Base-by-base conservation (phyloP, 2,888 invertebrate genomes). In the Callinectes sapidus region DNA sequence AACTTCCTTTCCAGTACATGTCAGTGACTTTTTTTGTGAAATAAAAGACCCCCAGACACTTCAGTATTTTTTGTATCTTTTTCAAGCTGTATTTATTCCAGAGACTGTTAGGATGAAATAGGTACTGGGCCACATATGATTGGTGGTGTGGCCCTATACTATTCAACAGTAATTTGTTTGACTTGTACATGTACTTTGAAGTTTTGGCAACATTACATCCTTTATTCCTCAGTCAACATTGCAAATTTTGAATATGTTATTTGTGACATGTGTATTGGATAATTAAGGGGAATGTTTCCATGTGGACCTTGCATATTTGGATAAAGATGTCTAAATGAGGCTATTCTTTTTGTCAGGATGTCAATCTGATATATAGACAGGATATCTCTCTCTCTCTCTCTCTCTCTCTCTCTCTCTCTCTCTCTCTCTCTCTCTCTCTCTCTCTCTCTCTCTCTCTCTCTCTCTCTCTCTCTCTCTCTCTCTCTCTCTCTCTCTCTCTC, bases 1-100 rank as follows among this genome's bases (percentile, higher is more conserved):
- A 77, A 85, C 88, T 81, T 88, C 89, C 81, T 92, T 92, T 92
- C 89, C 92, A 92, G 92, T 92, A 71, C 85, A 89, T 89, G 61
- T 88, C 61, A 91, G 87, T 81, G 35, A 85, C 55, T 71, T 88
- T 91, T 92, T 92, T 92, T 92, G 92, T 92, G 77, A 81, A 92
- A 92, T 92, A 92, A 92, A 91, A 88, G 39, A 35, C 35, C 66
- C 81, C 81, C n/a, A 54, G n/a, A 66, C 48, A 91, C 32, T 54
- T 10, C 87, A 35, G 61, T 91, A 28, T 55, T 89, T 61, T 10
- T 71, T 71, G 42, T 71, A 35, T 42, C 42, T n/a, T 66, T 28
- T n/a, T 28, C 0, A 71, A 28, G 71, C 28, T 10, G 10, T 28
- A 28, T 23, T 6, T 28, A 1, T 28, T 71, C 28, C 71, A 28